Evolutionary conservation across 2,113 vertebrate species (phyloP).

Genomic region (Bombycilla garrulus): DNA sequence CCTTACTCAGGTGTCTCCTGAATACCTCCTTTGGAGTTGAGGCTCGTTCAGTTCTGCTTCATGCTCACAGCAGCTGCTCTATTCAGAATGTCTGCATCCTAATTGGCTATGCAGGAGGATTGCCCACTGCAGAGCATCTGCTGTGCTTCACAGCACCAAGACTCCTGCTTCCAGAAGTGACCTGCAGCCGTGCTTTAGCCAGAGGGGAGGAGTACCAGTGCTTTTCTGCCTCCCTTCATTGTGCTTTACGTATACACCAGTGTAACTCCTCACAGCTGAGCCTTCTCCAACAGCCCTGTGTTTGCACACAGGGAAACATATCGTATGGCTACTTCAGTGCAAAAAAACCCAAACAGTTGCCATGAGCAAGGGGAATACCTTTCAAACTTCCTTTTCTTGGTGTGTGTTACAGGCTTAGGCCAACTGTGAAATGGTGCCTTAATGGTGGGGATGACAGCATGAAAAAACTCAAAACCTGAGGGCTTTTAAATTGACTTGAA

Average conservation of each 20-base stretch:
- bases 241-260: background rate
- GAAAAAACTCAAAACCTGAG: constrained; percentile 46
- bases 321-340: background rate
- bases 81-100: constrained; percentile 36
- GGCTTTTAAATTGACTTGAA: constrained; percentile 49
- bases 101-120: constrained; percentile 47
- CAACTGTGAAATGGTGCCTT: constrained; percentile 45
- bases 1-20: background rate
- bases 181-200: background rate
- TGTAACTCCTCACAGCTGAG: background rate
- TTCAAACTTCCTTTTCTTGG: constrained; percentile 39
- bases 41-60: background rate
- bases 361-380: background rate
- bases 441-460: constrained; percentile 32
- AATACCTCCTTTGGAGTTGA: background rate
- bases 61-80: background rate
- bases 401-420: constrained; percentile 36
- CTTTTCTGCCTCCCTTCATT: background rate
- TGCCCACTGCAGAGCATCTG: constrained; percentile 58
- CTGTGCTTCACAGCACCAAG: background rate
- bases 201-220: background rate
- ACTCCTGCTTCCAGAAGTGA: background rate
- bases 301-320: background rate
- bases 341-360: background rate
- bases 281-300: background rate